Percentiles rank a stretch among this genome's conserved stretches.
Evolutionary conservation across 2,888 invertebrate genomes (phyloP).

Genomic region (Synanthedon formicaeformis): DNA sequence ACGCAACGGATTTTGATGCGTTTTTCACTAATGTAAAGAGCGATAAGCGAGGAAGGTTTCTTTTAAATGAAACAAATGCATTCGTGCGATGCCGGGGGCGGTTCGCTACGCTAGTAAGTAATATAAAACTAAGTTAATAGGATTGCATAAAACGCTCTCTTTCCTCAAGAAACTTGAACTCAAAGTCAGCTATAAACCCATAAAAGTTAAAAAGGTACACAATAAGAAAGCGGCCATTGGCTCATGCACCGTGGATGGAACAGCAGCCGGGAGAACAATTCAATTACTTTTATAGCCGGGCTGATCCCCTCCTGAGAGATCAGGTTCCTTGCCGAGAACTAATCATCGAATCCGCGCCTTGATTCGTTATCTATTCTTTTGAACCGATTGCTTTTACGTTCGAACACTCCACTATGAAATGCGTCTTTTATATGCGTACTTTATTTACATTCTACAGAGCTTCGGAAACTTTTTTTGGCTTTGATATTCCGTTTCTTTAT

Average conservation of each 20-base stretch:
- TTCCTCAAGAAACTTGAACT: slow-evolving; percentile 13
- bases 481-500: too few relatives aligned
- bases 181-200: slow-evolving; percentile 20
- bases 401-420: slow-evolving; percentile 9
- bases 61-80: too few relatives aligned
- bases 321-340: slow-evolving; percentile 30
- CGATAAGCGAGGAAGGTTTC: too few relatives aligned
- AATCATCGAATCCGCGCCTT: slow-evolving; percentile 16
- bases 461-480: background rate
- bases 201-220: slow-evolving; percentile 41
- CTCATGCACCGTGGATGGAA: slow-evolving; percentile 35
- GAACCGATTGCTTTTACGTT: slow-evolving; percentile 35
- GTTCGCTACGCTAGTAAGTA: too few relatives aligned
- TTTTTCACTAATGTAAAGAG: too few relatives aligned
- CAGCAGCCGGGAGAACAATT: slow-evolving; percentile 57
- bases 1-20: too few relatives aligned
- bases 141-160: background rate
- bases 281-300: slow-evolving; percentile 64
- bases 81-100: too few relatives aligned
- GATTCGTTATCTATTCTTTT: slow-evolving; percentile 40
- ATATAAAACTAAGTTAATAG: too few relatives aligned
- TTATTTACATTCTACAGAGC: background rate
- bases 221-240: slow-evolving; percentile 27
- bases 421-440: background rate
- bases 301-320: slow-evolving; percentile 49